A percentile compares a stretch with the other conserved stretches of the same genome.
Conservation (phyloP, 2,113 vertebrate genomes). For the Etheostoma cragini region DNA sequence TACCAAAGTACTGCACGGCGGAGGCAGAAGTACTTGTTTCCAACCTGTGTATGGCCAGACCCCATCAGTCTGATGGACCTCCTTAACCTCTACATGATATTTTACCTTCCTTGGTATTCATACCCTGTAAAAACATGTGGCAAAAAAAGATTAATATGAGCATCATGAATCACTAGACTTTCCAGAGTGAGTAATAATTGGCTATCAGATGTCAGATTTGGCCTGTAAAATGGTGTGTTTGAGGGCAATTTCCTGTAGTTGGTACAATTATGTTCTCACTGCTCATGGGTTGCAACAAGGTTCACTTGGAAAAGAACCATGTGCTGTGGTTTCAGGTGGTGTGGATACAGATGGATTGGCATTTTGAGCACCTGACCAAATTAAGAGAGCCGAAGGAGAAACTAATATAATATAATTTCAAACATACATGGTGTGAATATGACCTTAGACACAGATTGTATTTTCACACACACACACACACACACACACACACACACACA, state of each 20-base stretch:
- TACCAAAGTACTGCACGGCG: too few relatives aligned
- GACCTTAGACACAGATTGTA: not conserved
- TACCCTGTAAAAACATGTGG: slow-evolving; percentile 24
- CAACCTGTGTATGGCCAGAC: too few relatives aligned
- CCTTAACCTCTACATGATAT: slow-evolving; percentile 18
- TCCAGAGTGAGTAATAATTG: slow-evolving; percentile 42
- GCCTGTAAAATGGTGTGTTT: slow-evolving; percentile 48
- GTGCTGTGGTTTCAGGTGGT: slow-evolving; percentile 33
- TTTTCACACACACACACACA: not conserved
- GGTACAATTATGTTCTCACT: slow-evolving; percentile 54
- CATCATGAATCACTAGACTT: slow-evolving; percentile 35
- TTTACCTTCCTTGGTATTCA: slow-evolving; percentile 27
- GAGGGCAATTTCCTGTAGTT: slow-evolving; percentile 63
- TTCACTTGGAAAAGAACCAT: slow-evolving; percentile 51
- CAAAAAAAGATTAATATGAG: slow-evolving; percentile 27
- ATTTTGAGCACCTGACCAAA: slow-evolving; percentile 53
- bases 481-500: slow-evolving; percentile 6
- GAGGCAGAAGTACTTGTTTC: too few relatives aligned
- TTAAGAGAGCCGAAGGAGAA: slow-evolving; percentile 21
- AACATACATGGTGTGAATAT: slow-evolving; percentile 23
- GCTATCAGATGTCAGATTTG: slow-evolving; percentile 42
- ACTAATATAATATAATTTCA: slow-evolving; percentile 14
- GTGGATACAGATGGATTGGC: slow-evolving; percentile 42
- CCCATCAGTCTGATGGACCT: not conserved
- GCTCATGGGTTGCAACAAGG: slow-evolving; percentile 24